Conservation (phyloP, 2,113 vertebrate species). For the Nannospalax galili region DNA sequence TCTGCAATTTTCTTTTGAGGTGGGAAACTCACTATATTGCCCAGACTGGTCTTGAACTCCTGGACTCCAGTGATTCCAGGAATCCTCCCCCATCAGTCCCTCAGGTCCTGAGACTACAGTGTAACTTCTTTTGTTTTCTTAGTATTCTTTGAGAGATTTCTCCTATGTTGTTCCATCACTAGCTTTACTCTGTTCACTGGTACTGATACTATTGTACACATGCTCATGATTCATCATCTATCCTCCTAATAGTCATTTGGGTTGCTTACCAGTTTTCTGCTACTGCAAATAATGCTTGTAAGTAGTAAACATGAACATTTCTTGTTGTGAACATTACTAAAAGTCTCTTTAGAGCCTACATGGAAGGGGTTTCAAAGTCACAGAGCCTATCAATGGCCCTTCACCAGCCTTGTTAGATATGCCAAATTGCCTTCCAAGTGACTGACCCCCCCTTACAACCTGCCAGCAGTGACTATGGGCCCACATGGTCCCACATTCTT, state of each 20-base stretch:
- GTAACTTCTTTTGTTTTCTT: not conserved
- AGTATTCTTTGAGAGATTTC: not conserved
- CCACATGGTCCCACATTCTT: not conserved
- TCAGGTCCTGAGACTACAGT: not conserved
- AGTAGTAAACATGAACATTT: not conserved
- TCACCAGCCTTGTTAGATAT: not conserved
- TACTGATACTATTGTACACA: not conserved
- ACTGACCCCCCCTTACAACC: not conserved
- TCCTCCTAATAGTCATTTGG: not conserved
- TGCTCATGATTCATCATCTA: not conserved
- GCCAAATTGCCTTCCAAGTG: not conserved
- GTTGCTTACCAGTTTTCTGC: conserved; percentile 33
- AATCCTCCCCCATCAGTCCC: not conserved
- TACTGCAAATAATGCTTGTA: conserved; percentile 17
- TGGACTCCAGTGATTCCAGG: too few relatives aligned
- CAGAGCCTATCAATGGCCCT: not conserved
- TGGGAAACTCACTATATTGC: not conserved
- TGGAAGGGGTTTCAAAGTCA: not conserved
- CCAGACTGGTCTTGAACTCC: not conserved
- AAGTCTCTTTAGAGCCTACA: not conserved
- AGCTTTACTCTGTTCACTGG: not conserved
- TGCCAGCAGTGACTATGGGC: not conserved
- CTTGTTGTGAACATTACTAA: not conserved
- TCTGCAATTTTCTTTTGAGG: not conserved
- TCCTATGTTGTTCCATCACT: not conserved